Evolutionary conservation across 2,113 vertebrate genomes (phyloP).

Genomic region (Prunella fulvescens): DNA sequence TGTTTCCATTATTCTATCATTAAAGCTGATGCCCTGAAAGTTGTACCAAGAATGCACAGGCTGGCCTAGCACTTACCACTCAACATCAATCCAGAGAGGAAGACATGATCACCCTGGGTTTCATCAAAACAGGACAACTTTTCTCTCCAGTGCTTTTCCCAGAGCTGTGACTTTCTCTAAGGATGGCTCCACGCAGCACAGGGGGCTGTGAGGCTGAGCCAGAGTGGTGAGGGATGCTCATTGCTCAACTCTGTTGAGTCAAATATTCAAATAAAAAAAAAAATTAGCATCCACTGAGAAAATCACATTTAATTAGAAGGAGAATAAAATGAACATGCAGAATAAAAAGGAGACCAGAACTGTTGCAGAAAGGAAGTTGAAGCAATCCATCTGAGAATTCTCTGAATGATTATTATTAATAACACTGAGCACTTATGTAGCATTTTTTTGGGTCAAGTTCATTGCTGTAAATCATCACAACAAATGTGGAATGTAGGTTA

Average conservation of each 20-base stretch:
- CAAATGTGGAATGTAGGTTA: background rate
- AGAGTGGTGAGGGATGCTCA: background rate
- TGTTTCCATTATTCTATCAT: background rate
- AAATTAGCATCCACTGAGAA: background rate
- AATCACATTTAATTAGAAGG: constrained; percentile 44
- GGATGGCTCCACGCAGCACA: fast-evolving
- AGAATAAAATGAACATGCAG: constrained; percentile 4
- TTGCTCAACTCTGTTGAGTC: constrained; percentile 12
- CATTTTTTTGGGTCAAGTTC: constrained; percentile 1
- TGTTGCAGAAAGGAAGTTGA: background rate
- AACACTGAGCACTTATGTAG: background rate
- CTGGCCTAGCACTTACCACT: background rate
- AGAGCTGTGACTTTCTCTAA: background rate
- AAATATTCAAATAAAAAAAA: background rate
- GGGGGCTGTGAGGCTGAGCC: background rate
- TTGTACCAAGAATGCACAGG: background rate
- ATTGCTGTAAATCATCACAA: constrained; percentile 8
- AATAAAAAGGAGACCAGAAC: background rate
- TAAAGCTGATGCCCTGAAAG: background rate
- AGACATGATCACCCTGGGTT: background rate
- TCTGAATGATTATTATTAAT: constrained; percentile 17
- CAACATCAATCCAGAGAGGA: background rate
- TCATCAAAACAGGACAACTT: background rate
- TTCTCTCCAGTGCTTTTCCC: background rate
- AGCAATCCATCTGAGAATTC: constrained; percentile 15